A percentile compares a stretch with the other conserved stretches of the same genome.
These are phyloP conservation scores for Helarctos malayanus DNA, from an alignment of 2,797 vertebrate species.

Conservation along the genomic window DNA sequence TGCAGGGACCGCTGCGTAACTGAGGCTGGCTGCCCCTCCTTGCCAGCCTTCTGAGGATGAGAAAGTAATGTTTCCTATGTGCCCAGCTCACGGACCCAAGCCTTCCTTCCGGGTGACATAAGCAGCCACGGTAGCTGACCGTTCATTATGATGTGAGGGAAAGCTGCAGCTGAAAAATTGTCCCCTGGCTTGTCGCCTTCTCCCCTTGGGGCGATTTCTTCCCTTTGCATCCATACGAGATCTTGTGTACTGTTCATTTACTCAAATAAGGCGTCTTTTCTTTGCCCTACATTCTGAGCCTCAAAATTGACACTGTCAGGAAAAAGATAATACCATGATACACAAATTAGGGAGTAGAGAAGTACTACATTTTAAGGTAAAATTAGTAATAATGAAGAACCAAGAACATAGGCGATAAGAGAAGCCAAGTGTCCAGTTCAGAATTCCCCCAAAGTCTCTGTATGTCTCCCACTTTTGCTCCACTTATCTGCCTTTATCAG, in stretches of 20 bases:
- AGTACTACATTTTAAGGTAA: background rate
- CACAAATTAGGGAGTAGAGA: background rate
- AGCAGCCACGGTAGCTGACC: accelerated
- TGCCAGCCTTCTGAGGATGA: accelerated
- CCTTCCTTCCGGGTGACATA: background rate
- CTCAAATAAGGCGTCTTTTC: background rate
- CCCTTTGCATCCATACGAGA: background rate
- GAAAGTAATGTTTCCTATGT: background rate
- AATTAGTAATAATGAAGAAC: background rate
- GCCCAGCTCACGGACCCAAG: background rate
- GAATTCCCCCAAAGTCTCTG: background rate
- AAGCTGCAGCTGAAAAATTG: background rate
- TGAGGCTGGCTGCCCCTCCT: no score
- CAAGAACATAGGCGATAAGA: background rate
- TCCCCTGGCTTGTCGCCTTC: background rate
- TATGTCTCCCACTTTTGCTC: background rate
- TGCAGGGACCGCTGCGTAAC: accelerated
- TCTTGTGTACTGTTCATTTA: background rate
- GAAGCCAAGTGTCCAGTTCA: background rate
- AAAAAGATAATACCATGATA: background rate
- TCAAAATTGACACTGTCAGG: no score
- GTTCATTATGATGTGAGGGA: background rate
- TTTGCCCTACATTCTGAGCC: background rate
- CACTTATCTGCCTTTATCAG: background rate
- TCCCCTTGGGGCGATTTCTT: background rate